A percentile compares a stretch with the other conserved stretches of the same genome.
These are phyloP conservation scores for Sebastes itinus DNA, from an alignment of 2,797 vertebrate species.

Conservation along the genomic window DNA sequence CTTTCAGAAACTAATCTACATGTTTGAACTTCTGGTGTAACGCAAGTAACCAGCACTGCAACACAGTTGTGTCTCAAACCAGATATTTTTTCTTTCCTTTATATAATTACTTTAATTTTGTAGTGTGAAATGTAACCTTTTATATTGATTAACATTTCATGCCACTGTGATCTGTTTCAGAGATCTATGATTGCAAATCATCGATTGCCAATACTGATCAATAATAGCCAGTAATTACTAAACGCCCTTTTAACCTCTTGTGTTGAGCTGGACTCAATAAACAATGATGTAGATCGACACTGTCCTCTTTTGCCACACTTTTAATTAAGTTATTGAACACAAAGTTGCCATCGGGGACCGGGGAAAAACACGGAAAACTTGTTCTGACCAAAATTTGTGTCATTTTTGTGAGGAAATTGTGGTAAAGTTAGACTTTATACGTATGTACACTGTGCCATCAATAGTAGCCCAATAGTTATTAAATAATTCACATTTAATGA, in stretches of 20 bases:
- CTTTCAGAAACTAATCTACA: not conserved
- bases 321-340: not conserved
- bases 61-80: not conserved
- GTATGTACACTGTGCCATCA: not conserved
- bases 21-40: not conserved
- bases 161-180: not conserved
- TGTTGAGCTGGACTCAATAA: not conserved
- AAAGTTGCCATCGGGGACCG: not conserved
- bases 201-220: not conserved
- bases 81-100: not conserved
- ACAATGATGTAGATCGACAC: not conserved
- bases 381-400: not conserved
- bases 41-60: not conserved
- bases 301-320: not conserved
- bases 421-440: not conserved
- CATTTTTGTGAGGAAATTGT: not conserved
- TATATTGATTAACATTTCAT: not conserved
- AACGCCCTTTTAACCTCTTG: not conserved
- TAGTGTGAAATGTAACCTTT: not conserved
- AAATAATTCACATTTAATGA: not conserved
- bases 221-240: not conserved
- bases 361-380: not conserved
- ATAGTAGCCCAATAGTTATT: not conserved
- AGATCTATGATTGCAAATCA: not conserved
- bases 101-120: not conserved